These are phyloP conservation scores for Cantharis lateralis DNA, from an alignment of 2,888 invertebrate genomes.

Conservation along the genomic window DNA sequence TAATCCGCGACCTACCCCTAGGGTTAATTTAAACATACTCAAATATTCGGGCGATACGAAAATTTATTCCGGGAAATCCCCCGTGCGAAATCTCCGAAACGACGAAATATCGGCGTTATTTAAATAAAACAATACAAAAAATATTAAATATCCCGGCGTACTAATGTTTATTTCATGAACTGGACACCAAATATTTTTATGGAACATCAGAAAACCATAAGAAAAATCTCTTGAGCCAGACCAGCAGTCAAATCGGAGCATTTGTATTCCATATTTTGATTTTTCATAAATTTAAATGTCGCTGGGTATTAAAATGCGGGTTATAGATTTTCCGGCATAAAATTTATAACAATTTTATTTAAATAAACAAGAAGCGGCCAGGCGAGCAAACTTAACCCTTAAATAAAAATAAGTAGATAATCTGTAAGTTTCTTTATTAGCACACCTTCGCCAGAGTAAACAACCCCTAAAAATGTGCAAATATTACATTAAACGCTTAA, in stretches of 20 bases:
- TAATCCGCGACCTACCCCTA: neutral
- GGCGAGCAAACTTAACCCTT: neutral
- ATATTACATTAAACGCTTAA: slow-evolving; percentile 21
- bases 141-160: neutral
- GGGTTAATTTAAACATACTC: neutral
- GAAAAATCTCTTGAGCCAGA: slow-evolving; percentile 30
- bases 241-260: slow-evolving; percentile 24
- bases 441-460: slow-evolving; percentile 27
- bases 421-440: slow-evolving; percentile 18
- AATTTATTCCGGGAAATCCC: neutral
- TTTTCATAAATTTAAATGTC: slow-evolving; percentile 6
- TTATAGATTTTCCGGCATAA: neutral
- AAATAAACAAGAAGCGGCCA: neutral
- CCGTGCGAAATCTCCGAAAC: neutral
- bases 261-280: slow-evolving; percentile 31
- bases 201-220: slow-evolving; percentile 29
- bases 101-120: neutral
- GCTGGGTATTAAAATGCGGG: neutral
- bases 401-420: neutral
- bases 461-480: slow-evolving; percentile 26
- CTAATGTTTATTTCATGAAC: slow-evolving; percentile 29
- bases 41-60: neutral
- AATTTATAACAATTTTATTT: slow-evolving; percentile 2
- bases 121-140: neutral
- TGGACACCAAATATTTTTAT: slow-evolving; percentile 26